Evolutionary conservation across 2,113 vertebrate species (phyloP), one percentile per base, ranked within the genome.

Genomic region (Cranoglanis bouderius): DNA sequence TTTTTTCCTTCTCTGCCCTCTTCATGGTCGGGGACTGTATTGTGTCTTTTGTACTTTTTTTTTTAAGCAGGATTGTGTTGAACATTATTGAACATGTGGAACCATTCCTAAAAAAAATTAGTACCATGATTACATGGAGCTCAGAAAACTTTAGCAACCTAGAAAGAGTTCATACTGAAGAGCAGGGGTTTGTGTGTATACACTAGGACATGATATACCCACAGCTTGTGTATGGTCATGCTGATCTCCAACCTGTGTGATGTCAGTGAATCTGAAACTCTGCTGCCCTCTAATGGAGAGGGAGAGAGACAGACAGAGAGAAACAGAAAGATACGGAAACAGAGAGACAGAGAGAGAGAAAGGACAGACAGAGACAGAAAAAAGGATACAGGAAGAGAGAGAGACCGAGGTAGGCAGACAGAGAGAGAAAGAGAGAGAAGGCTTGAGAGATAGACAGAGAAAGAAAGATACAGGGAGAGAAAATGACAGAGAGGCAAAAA

Each of bases 201-300:
- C 14, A 7, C 8, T 2, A 3, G 10, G 3, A 18, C 12, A 38
- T 18, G n/a, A 18, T 38, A 6, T 72, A 18, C 32, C 9, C 32
- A 38, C 67, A 35, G 16, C n/a, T 38, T 67, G 29, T 32, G 32
- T n/a, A 13, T 12, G 63, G 29, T n/a, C 29, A 10, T 63, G 29
- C 61, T 65, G 65, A 35, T 3, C 35, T 21, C 18, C 2, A 1
- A 57, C 32, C 32, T 32, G 7, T n/a, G 78, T 24, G 21, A 40
- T 24, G 32, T 53, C 78, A 59, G 49, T 55, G 35, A 82, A 57
- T 59, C 19, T 57, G 18, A 53, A 2, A 26, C 67, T 86, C 51
- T 86, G 51, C 85, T 86, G 32, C 85, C 70, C 70, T 75, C 85
- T 86, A 74, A 35, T 86, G 85, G 85, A 72, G 24, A 55, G 35